Evolutionary conservation across 2,797 vertebrate genomes (phyloP), one percentile per base, ranked within the genome.

Genomic region (Capromys pilorides): DNA sequence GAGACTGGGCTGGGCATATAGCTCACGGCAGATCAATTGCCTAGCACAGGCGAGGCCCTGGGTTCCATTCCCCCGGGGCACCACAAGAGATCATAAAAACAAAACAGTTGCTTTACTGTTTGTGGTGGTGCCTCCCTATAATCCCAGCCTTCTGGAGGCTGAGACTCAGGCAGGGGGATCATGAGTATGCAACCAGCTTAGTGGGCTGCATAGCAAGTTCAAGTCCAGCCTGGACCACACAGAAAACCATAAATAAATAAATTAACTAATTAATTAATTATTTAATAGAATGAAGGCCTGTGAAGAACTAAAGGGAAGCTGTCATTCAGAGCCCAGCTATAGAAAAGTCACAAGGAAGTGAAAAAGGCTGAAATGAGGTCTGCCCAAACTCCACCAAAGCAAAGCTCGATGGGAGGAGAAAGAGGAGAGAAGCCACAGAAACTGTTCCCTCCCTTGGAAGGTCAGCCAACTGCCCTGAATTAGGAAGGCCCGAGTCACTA

Each of bases 251-350:
- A 59, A 22, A 59, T n/a, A n/a, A 87, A 59, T 36, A n/a, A 87
- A 41, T 97, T n/a, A n/a, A n/a, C n/a, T n/a, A n/a, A n/a, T n/a
- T n/a, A n/a, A n/a, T n/a, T n/a, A n/a, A n/a, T n/a, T n/a, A n/a
- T n/a, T n/a, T n/a, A n/a, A n/a, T n/a, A 79, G 94, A 92, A 95
- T 79, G 54, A 95, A 86, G 83, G 33, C 26, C 71, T 80, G 16
- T 64, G 45, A 71, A 57, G 61, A 59, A 33, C 69, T 1, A 36
- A 75, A 61, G 31, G 75, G 33, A 16, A 24, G 19, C 22, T 24
- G 57, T 31, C 94, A 92, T 62, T 21, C 5, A 88, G 7, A 84
- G 36, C 12, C 0, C 22, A 28, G 31, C 12, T 59, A 14, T 49
- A 86, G 39, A 59, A 81, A 80, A 57, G 77, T 59, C 85, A 51